These are phyloP conservation scores for Sternarchorhynchus goeldii DNA, from an alignment of 2,797 vertebrate genomes.

Conservation along the genomic window DNA sequence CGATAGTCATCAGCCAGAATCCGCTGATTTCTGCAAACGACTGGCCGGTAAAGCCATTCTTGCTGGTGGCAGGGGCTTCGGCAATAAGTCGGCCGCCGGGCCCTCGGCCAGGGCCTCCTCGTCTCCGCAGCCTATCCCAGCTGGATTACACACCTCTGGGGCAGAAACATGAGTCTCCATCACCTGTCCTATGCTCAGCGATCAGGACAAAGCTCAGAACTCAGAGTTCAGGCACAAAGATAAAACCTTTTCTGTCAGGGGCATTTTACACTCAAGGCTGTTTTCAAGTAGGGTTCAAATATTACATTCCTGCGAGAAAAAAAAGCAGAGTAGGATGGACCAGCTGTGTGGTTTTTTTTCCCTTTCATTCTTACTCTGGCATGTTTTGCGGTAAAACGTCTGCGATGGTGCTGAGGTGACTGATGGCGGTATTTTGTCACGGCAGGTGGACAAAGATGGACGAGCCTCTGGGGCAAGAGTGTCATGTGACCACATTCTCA, in stretches of 20 bases:
- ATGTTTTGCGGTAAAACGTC: not conserved
- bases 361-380: not conserved
- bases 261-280: not conserved
- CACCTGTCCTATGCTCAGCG: conserved; percentile 3
- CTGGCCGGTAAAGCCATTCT: conserved; percentile 8
- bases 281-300: not conserved
- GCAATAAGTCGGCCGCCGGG: conserved; percentile 13
- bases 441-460: not conserved
- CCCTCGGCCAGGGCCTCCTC: conserved; percentile 8
- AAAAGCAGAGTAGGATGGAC: not conserved
- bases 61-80: not conserved
- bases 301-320: not conserved
- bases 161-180: conserved; percentile 36
- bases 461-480: not conserved
- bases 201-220: conserved; percentile 14
- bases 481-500: conserved; percentile 4
- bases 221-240: conserved; percentile 19
- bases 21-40: conserved; percentile 28
- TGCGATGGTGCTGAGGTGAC: not conserved
- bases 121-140: conserved; percentile 22
- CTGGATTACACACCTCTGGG: conserved; percentile 30
- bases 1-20: conserved; percentile 32
- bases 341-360: not conserved
- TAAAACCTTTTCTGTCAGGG: not conserved
- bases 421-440: conserved; percentile 3